Conservation (phyloP, 2,113 vertebrate species). For the Phaethornis superciliosus region DNA sequence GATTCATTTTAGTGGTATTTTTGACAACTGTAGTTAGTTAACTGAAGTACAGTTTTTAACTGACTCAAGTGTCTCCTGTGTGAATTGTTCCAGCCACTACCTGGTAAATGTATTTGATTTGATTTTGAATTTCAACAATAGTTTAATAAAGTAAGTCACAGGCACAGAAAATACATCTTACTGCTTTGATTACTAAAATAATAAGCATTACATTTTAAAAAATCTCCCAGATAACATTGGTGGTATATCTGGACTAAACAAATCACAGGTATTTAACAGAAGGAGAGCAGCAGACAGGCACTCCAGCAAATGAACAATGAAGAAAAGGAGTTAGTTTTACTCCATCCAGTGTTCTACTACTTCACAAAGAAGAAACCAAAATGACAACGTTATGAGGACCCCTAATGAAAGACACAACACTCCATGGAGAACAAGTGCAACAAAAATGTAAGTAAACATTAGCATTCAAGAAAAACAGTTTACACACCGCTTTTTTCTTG, state of each 20-base stretch:
- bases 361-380: not conserved
- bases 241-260: not conserved
- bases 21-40: not conserved
- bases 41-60: not conserved
- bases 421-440: conserved; percentile 27
- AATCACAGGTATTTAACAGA: not conserved
- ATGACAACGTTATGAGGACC: not conserved
- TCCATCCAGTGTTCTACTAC: not conserved
- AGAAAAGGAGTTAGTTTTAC: not conserved
- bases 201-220: not conserved
- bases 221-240: not conserved
- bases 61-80: not conserved
- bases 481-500: conserved; percentile 99
- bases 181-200: not conserved
- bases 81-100: not conserved
- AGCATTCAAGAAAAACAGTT: conserved; percentile 73
- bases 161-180: not conserved
- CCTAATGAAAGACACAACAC: not conserved
- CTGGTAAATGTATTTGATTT: not conserved
- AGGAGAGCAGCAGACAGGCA: not conserved
- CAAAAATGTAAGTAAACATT: not conserved
- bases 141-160: not conserved
- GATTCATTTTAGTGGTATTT: not conserved
- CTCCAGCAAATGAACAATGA: not conserved
- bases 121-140: not conserved